Conservation (phyloP, 2,797 vertebrate species). For the Threskiornis aethiopicus region DNA sequence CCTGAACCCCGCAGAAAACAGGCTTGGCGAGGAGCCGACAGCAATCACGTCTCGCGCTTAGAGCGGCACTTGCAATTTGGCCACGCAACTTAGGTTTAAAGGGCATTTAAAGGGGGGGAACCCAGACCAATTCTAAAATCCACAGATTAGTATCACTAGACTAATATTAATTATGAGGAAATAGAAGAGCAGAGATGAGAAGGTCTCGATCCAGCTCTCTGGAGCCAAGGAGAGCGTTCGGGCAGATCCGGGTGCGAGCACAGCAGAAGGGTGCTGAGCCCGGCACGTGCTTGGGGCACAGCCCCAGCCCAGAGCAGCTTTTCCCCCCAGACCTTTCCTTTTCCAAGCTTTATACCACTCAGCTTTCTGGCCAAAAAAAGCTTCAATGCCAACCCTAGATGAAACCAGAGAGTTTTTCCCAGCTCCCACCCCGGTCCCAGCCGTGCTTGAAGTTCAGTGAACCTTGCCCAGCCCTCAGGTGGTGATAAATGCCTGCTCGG, state of each 20-base stretch:
- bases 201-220: neutral
- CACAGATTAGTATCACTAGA: neutral
- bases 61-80: too few relatives aligned
- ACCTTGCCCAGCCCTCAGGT: neutral
- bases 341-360: neutral
- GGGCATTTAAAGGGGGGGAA: neutral
- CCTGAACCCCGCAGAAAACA: neutral
- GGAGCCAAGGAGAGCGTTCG: neutral
- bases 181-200: neutral
- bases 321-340: neutral
- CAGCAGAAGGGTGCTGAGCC: neutral
- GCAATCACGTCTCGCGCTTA: fast-evolving
- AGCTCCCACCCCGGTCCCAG: neutral
- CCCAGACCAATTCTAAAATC: neutral
- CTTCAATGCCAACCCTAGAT: neutral
- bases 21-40: neutral
- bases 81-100: neutral
- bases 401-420: slow-evolving; percentile 2
- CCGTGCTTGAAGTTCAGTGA: neutral
- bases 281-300: fast-evolving
- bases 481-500: neutral
- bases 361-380: neutral
- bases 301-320: neutral
- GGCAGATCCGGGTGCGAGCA: fast-evolving
- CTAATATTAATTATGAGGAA: neutral